phyloP scores from a whole-genome alignment of 2,888 invertebrate species.

The Nasonovia ribisnigri region DNA sequence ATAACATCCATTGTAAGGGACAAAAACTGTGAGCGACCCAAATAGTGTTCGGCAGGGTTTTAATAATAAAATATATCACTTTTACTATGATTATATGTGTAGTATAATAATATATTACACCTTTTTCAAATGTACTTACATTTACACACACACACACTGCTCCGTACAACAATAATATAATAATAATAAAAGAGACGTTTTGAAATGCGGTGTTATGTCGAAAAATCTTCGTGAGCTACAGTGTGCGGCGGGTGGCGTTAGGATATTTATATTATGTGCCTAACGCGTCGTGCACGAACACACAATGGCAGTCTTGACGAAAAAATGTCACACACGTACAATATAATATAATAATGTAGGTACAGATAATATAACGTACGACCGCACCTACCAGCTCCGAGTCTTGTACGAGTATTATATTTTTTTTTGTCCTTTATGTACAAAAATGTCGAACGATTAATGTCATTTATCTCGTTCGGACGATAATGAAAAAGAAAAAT shows the following conservation, averaged over 20 bases:
- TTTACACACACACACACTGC: not conserved
- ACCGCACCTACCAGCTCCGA: not conserved
- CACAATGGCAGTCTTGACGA: slow-evolving; percentile 28
- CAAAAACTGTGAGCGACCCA: not conserved
- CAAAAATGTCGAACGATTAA: slow-evolving; percentile 41
- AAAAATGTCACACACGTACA: not conserved
- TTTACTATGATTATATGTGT: not conserved
- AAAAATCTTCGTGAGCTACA: slow-evolving; percentile 9
- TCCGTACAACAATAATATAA: not conserved
- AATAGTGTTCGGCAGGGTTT: not conserved
- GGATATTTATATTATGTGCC: not conserved
- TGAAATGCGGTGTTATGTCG: slow-evolving; percentile 26
- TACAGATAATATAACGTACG: not conserved
- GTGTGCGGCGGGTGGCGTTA: slow-evolving; percentile 17
- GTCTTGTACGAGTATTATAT: not conserved
- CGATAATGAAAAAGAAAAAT: slow-evolving; percentile 9
- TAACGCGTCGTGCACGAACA: not conserved
- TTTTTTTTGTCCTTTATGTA: slow-evolving; percentile 26
- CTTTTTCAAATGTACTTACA: not conserved
- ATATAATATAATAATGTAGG: not conserved
- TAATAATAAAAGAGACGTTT: slow-evolving; percentile 44
- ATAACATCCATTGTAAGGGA: not conserved
- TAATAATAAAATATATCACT: slow-evolving; percentile 30
- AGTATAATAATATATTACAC: slow-evolving; percentile 16
- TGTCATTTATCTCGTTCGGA: slow-evolving; percentile 3